phyloP scores from a whole-genome alignment of 2,888 invertebrate genomes.

The Dyspetes luteomarginatus region DNA sequence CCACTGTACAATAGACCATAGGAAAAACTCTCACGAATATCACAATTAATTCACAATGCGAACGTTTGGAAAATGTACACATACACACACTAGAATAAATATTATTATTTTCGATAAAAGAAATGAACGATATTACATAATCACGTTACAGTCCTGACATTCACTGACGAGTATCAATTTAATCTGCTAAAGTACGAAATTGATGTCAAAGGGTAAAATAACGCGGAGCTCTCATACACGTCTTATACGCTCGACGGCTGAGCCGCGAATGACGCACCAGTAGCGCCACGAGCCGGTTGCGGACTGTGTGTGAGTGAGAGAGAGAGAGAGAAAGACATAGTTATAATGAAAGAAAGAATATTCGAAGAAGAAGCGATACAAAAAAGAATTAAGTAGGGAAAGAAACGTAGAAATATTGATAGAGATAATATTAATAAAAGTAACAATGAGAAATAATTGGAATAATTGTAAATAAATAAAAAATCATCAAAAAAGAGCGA shows the following conservation, averaged over 20 bases:
- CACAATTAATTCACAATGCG: background rate
- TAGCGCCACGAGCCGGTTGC: conserved; percentile 11
- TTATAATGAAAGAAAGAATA: conserved; percentile 40
- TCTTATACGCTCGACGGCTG: conserved; percentile 37
- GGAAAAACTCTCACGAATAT: background rate
- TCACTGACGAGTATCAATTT: background rate
- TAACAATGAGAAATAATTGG: no score
- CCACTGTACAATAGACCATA: no score
- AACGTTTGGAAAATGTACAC: background rate
- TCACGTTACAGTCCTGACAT: background rate
- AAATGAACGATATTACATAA: background rate
- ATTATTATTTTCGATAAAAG: background rate
- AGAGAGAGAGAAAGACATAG: background rate
- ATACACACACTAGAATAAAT: background rate
- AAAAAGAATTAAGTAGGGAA: no score
- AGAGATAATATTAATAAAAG: no score
- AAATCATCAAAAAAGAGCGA: no score
- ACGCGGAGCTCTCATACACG: background rate
- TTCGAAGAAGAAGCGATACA: no score
- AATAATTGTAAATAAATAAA: no score
- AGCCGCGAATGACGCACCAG: conserved; percentile 43
- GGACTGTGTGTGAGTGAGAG: background rate
- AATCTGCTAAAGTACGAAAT: background rate
- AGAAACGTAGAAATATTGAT: no score
- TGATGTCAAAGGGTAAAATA: background rate